Base-by-base conservation (phyloP, 2,797 vertebrate genomes). In the Benthosema pterotum region DNA sequence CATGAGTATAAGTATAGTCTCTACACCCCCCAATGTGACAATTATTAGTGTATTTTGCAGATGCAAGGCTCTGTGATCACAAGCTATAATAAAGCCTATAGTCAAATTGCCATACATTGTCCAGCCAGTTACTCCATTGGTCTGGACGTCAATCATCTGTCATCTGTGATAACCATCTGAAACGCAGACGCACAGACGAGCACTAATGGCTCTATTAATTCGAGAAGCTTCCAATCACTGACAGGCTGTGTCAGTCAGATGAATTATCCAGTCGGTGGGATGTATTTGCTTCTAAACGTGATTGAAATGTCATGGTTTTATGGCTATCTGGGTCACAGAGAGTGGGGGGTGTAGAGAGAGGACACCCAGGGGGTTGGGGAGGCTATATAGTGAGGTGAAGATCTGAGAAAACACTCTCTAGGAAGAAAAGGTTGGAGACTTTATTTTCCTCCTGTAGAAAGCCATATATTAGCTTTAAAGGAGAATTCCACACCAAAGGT, bases 231-330 rank as follows among this genome's bases (percentile, higher is more conserved):
- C 72, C 66, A 83, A 83, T 85, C 83, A 85, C 64, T 1, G 61
- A 56, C 77, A 64, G 54, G 1, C 63, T 14, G 38, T 67, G 63
- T 84, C 83, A 86, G 67, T 87, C 83, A 81, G 79, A 79, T 57
- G 77, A 69, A 68, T 83, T 80, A 82, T 68, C 67, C n/a, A 84
- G 80, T 85, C 79, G 82, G 65, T 77, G 66, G 67, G 47, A 13
- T 8, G n/a, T 68, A 65, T 67, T 84, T 74, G 71, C 22, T 22
- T 51, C 56, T 48, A 18, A 75, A 67, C 32, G 46, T 19, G 42
- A 78, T 70, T 71, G 63, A 78, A 75, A 12, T 45, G 51, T 69
- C 7, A n/a, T 61, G 22, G 54, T 65, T n/a, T 76, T 72, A 43
- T 78, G 65, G 67, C 65, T 62, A 50, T 19, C 67, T 51, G 17